Conservation (phyloP, 1,140 invertebrate genomes). For the Chironomus tepperi region DNA sequence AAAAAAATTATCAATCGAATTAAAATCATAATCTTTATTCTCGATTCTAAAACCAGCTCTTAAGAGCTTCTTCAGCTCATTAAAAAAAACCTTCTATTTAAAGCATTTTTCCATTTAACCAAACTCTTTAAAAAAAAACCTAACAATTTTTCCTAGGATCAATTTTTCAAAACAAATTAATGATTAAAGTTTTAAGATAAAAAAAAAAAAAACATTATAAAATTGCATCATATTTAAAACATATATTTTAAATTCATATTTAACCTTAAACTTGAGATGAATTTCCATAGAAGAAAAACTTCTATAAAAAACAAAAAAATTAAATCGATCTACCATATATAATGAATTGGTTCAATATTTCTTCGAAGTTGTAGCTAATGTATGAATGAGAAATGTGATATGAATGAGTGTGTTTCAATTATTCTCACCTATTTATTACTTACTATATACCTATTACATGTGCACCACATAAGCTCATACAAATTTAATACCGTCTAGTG, state of each 20-base stretch:
- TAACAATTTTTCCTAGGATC: slow-evolving; percentile 10
- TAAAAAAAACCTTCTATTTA: background rate
- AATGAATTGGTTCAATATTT: background rate
- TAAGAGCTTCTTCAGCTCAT: background rate
- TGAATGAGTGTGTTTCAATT: too few species aligned
- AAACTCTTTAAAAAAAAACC: background rate
- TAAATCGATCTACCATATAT: slow-evolving; percentile 1
- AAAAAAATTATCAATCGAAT: background rate
- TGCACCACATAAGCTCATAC: too few species aligned
- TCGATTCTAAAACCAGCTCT: slow-evolving; percentile 7
- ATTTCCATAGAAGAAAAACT: background rate
- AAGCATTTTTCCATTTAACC: background rate
- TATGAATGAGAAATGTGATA: background rate
- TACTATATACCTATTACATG: too few species aligned
- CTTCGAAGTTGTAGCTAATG: background rate
- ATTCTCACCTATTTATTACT: too few species aligned
- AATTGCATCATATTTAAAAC: background rate
- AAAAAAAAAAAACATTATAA: background rate
- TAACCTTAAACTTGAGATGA: too few species aligned
- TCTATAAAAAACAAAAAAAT: background rate
- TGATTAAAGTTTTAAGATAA: background rate
- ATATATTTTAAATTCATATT: too few species aligned
- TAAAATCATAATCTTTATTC: slow-evolving; percentile 10
- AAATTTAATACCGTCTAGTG: too few species aligned
- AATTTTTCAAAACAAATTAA: slow-evolving; percentile 6